These are phyloP conservation scores for Scrobipalpa costella DNA, from an alignment of 2,888 invertebrate species.

Conservation along the genomic window DNA sequence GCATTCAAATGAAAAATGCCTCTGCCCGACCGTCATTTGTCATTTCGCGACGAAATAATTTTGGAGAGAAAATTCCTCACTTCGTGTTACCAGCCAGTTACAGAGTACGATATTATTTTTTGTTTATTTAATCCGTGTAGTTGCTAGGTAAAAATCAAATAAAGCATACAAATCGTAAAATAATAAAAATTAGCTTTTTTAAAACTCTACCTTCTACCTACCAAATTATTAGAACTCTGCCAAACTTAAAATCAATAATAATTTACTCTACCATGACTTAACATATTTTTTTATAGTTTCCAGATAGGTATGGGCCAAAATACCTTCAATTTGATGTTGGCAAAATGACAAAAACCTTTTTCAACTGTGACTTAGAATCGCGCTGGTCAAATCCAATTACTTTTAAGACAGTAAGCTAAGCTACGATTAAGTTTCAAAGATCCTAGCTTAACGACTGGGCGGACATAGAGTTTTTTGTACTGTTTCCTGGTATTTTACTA, in stretches of 20 bases:
- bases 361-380: background rate
- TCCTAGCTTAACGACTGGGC: background rate
- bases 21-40: slow-evolving; percentile 53
- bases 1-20: slow-evolving; percentile 53
- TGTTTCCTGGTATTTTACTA: no score
- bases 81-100: background rate
- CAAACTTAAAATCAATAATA: no score
- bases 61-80: background rate
- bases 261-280: no score
- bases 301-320: no score
- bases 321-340: no score
- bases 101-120: background rate
- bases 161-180: no score
- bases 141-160: background rate
- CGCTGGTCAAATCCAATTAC: background rate
- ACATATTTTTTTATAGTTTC: no score
- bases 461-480: background rate
- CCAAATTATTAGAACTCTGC: no score
- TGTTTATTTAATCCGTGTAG: background rate
- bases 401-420: slow-evolving; percentile 6
- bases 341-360: slow-evolving; percentile 3
- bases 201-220: no score
- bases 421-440: background rate
- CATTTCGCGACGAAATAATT: slow-evolving; percentile 35
- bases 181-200: no score